Evolutionary conservation across 2,797 vertebrate genomes (phyloP), one percentile per base, ranked within the genome.

Genomic region (Sus cebifrons): DNA sequence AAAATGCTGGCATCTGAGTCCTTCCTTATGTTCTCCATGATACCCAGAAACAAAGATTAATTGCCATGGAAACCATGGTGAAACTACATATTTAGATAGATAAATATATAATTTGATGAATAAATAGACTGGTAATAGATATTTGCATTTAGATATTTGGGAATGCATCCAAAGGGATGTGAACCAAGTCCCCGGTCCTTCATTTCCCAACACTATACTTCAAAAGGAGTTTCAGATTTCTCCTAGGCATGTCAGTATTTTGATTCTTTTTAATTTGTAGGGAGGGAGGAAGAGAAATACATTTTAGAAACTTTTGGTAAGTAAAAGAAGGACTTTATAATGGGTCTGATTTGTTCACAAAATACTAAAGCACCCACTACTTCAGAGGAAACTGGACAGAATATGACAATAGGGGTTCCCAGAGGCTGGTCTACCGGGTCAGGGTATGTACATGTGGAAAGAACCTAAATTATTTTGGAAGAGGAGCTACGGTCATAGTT

Each of bases 91-190:
- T 82, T 85, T 78, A 83, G 44, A 77, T 12, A 94, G 67, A 83
- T 67, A 79, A 83, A 49, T 73, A 52, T 13, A 67, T 54, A 94
- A 36, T 54, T 54, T 88, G 65, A 78, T 49, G 82, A 25, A 85
- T 74, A 94, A 88, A 78, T 74, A 71, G 5, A 68, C 14, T 44
- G 27, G 49, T 67, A 93, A 93, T 79, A 27, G 6, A 58, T 93
- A 75, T 74, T 96, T 93, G 21, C 62, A 64, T 49, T 93, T 91
- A 77, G 36, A 65, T 92, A 74, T 87, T 77, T 89, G 58, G 71
- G 25, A 64, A 84, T 15, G 16, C 44, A 64, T 73, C 20, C 17
- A 71, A 96, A 81, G 0, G 4, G 5, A 71, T 77, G n/a, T 83
- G 56, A 70, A 32, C 16, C 84, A 86, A 71, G 0, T 1, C 3